Evolutionary conservation across 1,140 invertebrate species (phyloP), one percentile per base, ranked within the genome.

Genomic region (Zaprionus lachaisei): DNA sequence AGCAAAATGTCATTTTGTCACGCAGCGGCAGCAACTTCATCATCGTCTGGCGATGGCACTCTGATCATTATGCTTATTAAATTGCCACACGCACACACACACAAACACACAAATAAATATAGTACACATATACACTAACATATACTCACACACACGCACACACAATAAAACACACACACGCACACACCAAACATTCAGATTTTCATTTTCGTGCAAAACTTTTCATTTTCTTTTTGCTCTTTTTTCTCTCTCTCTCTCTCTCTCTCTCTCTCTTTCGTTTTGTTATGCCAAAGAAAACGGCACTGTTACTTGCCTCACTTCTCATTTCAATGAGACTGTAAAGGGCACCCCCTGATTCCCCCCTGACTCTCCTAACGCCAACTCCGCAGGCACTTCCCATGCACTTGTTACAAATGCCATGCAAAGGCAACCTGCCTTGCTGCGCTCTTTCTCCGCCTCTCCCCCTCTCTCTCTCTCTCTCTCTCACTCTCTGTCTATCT

Each of bases 1-100:
- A 85, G 81, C 81, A 77, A 82, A 89, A 89, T 90, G 85, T 90
- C 86, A 85, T 85, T 90, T 89, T 85, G 85, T 89, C 85, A 89
- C 85, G 85, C 72, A 89, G 70, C 85, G 68, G 55, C 26, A 34
- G 44, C 72, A 79, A 79, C 74, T 74, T 78, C 79, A 71, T 75
- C 75, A 87, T 79, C 75, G 72, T 81, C 79, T 58, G 41, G 38
- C 24, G 17, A 20, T 34, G 15, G 31, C 34, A 9, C 57, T 78
- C 62, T 78, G 67, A 85, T 85, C 72, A 84, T 84, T 81, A 83
- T 77, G 73, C 77, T 89, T 84, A 89, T 89, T 80, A 89, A 90
- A 89, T 81, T 87, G 74, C 58, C 76, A 75, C 67, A 79, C 72
- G 70, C 81, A 72, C 34, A 66, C 24, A 61, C 9, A 65, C 20